These are phyloP conservation scores for Sesia apiformis DNA, from an alignment of 2,888 invertebrate genomes.

Conservation along the genomic window DNA sequence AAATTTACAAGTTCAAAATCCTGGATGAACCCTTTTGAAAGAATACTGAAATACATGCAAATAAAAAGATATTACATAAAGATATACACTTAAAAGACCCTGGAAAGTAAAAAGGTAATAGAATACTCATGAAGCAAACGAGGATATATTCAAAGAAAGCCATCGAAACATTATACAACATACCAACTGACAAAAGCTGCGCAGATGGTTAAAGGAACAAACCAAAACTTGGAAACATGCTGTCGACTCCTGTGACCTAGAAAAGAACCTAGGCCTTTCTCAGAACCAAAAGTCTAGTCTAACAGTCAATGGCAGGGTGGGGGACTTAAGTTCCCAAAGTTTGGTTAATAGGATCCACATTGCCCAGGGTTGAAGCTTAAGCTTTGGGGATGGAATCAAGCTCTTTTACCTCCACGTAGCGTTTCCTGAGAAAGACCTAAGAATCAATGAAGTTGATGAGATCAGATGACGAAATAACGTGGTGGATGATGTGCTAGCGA, in stretches of 20 bases:
- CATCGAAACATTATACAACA: not conserved
- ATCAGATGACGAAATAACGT: constrained; percentile 49
- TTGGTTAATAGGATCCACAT: constrained; percentile 59
- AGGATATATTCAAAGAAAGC: not conserved
- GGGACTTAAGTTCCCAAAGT: constrained; percentile 51
- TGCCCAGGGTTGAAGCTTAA: constrained; percentile 59
- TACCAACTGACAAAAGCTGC: constrained; percentile 47
- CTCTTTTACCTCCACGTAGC: constrained; percentile 64
- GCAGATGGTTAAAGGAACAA: constrained; percentile 53
- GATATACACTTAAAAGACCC: not conserved
- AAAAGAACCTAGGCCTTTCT: constrained; percentile 70
- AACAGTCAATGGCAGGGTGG: constrained; percentile 9
- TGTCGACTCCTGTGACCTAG: constrained; percentile 66
- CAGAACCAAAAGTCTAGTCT: constrained; percentile 38
- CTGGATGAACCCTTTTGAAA: too few relatives aligned
- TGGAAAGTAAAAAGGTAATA: not conserved
- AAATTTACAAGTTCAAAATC: too few relatives aligned
- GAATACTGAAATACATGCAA: not conserved
- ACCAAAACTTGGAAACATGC: constrained; percentile 74
- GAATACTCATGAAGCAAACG: not conserved
- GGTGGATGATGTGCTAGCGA: constrained; percentile 51
- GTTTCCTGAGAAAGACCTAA: constrained; percentile 74
- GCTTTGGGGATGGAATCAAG: constrained; percentile 57
- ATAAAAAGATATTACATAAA: not conserved
- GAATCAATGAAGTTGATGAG: constrained; percentile 68